Percentiles rank a stretch among this genome's conserved stretches.
Evolutionary conservation across 2,113 vertebrate genomes (phyloP).

Genomic region (Bagarius yarrelli): DNA sequence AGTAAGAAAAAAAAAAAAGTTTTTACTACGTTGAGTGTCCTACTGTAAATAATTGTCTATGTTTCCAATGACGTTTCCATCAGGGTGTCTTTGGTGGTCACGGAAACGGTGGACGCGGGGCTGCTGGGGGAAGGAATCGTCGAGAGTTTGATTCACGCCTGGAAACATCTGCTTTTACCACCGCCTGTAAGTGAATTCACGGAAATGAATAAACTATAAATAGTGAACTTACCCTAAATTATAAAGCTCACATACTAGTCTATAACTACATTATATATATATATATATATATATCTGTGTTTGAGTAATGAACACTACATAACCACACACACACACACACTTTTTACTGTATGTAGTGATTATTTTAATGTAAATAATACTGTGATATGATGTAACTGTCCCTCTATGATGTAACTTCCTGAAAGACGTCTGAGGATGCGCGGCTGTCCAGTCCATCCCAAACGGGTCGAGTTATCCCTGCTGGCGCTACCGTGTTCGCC

Average conservation of each 20-base stretch:
- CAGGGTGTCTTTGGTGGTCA: slow-evolving; percentile 96
- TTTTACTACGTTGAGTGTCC: too few species aligned
- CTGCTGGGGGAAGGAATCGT: slow-evolving; percentile 97
- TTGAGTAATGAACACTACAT: too few species aligned
- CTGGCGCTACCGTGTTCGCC: slow-evolving; percentile 84
- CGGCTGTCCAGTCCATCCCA: slow-evolving; percentile 58
- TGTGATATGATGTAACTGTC: background rate
- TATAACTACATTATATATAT: too few species aligned
- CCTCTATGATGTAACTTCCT: background rate
- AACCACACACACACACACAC: too few species aligned
- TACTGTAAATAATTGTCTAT: too few species aligned
- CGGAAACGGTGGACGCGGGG: slow-evolving; percentile 96
- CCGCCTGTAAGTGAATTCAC: slow-evolving; percentile 75
- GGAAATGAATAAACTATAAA: too few species aligned
- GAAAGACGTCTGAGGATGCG: slow-evolving; percentile 57
- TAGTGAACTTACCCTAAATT: background rate
- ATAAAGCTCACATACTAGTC: background rate
- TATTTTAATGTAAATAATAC: background rate
- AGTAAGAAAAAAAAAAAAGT: too few species aligned
- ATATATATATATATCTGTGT: too few species aligned
- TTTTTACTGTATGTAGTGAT: too few species aligned
- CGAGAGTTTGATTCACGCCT: slow-evolving; percentile 95
- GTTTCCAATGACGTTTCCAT: background rate
- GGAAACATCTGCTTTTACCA: slow-evolving; percentile 89
- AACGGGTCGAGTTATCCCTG: slow-evolving; percentile 91